Evolutionary conservation across 2,797 vertebrate species (phyloP).

Genomic region (Pangasius krempfi): DNA sequence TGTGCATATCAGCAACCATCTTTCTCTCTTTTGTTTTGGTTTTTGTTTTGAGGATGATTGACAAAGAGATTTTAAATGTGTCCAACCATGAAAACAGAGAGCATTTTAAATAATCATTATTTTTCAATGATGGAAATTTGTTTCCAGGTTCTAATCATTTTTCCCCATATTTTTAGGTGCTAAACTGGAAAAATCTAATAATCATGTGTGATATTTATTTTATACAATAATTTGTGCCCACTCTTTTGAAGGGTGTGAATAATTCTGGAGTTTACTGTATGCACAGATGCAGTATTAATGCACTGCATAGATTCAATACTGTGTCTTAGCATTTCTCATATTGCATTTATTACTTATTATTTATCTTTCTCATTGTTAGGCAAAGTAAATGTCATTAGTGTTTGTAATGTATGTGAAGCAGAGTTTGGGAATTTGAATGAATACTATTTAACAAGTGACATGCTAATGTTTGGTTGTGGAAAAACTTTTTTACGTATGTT

Average conservation of each 20-base stretch:
- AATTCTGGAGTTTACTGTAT: neutral
- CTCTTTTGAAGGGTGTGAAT: neutral
- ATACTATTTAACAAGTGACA: slow-evolving; percentile 17
- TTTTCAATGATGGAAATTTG: neutral
- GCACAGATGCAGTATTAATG: neutral
- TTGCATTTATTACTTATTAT: neutral
- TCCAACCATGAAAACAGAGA: neutral
- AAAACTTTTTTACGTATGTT: neutral
- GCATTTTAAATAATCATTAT: neutral
- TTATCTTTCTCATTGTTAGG: neutral
- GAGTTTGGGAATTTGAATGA: slow-evolving; percentile 20
- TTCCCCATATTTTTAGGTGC: neutral
- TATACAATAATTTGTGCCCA: neutral
- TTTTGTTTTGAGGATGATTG: neutral
- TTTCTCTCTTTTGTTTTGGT: neutral
- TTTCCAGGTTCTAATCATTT: neutral
- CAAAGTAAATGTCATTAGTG: neutral
- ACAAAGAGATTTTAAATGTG: neutral
- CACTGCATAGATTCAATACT: neutral
- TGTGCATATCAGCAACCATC: neutral
- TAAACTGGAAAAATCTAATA: neutral
- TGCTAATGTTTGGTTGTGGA: slow-evolving; percentile 29
- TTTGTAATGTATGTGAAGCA: neutral
- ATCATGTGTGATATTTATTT: neutral
- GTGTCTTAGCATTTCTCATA: neutral